Percentiles rank a stretch among this genome's conserved stretches.
These are phyloP conservation scores for Caenorhabditis angaria DNA, from an alignment of 2,888 invertebrate species.

Conservation along the genomic window DNA sequence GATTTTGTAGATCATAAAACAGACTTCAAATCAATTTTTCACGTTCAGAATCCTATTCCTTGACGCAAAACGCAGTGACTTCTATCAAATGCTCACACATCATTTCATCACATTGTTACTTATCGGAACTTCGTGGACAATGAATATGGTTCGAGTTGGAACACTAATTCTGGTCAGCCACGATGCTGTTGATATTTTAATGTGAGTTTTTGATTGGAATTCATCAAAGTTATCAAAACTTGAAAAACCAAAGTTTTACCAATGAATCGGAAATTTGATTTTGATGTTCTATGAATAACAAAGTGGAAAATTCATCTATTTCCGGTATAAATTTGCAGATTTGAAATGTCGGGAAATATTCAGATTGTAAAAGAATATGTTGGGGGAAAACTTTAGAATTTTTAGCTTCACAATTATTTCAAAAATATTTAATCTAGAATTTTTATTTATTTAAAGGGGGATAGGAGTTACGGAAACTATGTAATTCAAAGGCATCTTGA, in stretches of 20 bases:
- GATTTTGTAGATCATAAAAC: neutral
- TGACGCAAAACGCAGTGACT: conserved; percentile 80
- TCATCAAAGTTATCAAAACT: neutral
- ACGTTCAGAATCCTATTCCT: conserved; percentile 73
- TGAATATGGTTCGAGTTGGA: conserved; percentile 89
- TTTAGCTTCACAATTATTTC: too few species aligned
- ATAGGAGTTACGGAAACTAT: too few species aligned
- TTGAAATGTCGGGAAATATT: too few species aligned
- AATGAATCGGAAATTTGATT: neutral
- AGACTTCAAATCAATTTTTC: neutral
- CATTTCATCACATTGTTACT: conserved; percentile 91
- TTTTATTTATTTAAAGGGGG: too few species aligned
- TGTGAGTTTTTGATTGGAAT: conserved; percentile 71
- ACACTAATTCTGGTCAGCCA: conserved; percentile 80
- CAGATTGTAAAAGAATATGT: too few species aligned
- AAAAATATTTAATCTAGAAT: too few species aligned
- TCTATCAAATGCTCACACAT: conserved; percentile 79
- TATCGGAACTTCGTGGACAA: conserved; percentile 87
- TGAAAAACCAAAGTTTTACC: conserved; percentile 2
- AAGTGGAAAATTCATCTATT: too few species aligned
- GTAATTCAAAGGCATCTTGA: too few species aligned
- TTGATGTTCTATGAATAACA: too few species aligned
- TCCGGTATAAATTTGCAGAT: too few species aligned
- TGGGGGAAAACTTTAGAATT: too few species aligned
- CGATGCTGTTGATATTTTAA: conserved; percentile 75